phyloP scores from a whole-genome alignment of 2,888 invertebrate genomes.

The Drosophila multiciliata region DNA sequence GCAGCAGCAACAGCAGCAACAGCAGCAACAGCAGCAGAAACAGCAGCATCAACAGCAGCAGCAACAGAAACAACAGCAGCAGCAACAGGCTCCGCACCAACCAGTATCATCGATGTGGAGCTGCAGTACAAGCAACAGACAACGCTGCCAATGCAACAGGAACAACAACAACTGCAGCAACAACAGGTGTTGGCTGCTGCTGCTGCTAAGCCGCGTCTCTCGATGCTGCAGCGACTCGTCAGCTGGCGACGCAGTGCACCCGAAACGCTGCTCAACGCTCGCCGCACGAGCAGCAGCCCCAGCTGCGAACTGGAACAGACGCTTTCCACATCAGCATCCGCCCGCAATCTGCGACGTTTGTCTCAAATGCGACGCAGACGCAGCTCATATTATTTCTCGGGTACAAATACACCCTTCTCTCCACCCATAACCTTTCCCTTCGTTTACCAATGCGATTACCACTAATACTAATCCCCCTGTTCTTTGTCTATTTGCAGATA shows the following conservation, averaged over 20 bases:
- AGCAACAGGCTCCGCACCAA: conserved; percentile 4
- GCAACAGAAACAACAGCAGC: conserved; percentile 18
- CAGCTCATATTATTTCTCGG: conserved; percentile 84
- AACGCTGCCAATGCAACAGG: conserved; percentile 30
- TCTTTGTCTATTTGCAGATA: conserved; percentile 88
- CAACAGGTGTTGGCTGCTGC: background rate
- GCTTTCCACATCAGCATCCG: conserved; percentile 58
- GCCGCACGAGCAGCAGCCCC: conserved; percentile 35
- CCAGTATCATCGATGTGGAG: conserved; percentile 29
- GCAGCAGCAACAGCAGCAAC: background rate
- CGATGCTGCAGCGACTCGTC: conserved; percentile 46
- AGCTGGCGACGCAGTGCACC: conserved; percentile 59
- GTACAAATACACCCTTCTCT: conserved; percentile 60
- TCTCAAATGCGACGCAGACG: conserved; percentile 83
- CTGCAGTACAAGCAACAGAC: conserved; percentile 59
- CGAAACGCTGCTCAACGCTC: conserved; percentile 42
- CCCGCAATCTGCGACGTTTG: conserved; percentile 74
- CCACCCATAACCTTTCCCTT: background rate
- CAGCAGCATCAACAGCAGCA: conserved; percentile 16
- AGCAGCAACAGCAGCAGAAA: background rate
- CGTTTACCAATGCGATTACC: background rate
- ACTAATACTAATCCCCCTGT: background rate
- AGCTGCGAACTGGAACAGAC: conserved; percentile 25
- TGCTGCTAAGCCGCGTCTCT: conserved; percentile 30
- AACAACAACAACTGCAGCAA: background rate